Evolutionary conservation across 2,797 vertebrate species (phyloP), one percentile per base, ranked within the genome.

Genomic region (Xenopus petersii): DNA sequence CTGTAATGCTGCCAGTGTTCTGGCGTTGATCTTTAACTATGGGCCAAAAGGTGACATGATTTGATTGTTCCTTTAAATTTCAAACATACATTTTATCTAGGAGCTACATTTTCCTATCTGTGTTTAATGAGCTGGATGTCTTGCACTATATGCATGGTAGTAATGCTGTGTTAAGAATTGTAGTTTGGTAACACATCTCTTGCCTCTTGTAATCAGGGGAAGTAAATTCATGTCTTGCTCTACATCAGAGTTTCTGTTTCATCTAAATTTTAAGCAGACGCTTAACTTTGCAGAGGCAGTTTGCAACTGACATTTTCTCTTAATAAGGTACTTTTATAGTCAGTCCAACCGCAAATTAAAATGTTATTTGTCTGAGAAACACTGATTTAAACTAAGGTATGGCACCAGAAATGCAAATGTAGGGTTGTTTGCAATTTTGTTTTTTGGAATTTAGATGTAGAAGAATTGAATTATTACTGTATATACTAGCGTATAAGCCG

Each of bases 181-280:
- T 30, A 13, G 60, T 33, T 46, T 56, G 58, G 61, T 17, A 55
- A 17, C 69, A 42, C 13, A 61, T 72, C 62, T 54, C 63, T 67
- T 49, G 48, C 67, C 16, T 48, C 17, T 54, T 64, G 42, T 78
- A 68, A 78, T 78, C 33, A 33, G 64, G 75, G 62, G 24, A 60
- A 70, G 30, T 60, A 69, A 64, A 69, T 42, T n/a, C 10, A 76
- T 8, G 26, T 49, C 24, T 51, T 21, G 51, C 61, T 72, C 58
- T 65, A 72, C 70, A 72, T 77, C 75, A 77, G 72, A 77, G 75
- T 56, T 17, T 26, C 30, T 24, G 54, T 67, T 67, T 77, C 30
- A 61, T 66, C 56, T 76, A 48, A 67, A 66, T 77, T 67, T 55
- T 16, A 60, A 60, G 63, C 9, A 49, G 16, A 47, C 15, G 49